Conservation (phyloP, 2,888 invertebrate species). For the Leptinotarsa juncta region DNA sequence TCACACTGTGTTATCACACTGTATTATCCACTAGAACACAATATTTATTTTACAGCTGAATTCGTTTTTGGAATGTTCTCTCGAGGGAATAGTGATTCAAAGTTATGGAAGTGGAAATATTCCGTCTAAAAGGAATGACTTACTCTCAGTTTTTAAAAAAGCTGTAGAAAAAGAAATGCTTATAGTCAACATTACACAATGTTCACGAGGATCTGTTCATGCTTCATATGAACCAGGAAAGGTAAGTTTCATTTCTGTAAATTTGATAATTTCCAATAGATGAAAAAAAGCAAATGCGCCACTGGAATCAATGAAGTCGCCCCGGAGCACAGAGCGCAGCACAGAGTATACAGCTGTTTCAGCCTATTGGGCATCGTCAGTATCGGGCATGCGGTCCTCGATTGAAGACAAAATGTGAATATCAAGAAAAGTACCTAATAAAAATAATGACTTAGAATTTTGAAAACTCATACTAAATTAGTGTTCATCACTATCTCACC, state of each 20-base stretch:
- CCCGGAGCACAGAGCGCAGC: no score
- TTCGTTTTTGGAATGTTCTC: conserved; percentile 79
- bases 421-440: no score
- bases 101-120: conserved; percentile 95
- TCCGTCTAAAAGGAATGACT: conserved; percentile 84
- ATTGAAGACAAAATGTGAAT: no score
- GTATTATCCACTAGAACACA: background rate
- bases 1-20: background rate
- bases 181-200: conserved; percentile 93
- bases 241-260: conserved; percentile 62
- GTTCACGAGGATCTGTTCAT: conserved; percentile 83
- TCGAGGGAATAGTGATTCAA: conserved; percentile 85
- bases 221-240: conserved; percentile 86
- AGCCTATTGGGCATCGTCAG: no score
- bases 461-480: no score
- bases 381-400: no score
- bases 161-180: conserved; percentile 85
- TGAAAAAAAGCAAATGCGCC: no score
- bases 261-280: no score
- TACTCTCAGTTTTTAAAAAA: conserved; percentile 76
- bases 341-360: no score
- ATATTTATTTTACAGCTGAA: conserved; percentile 64
- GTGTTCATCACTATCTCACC: no score
- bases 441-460: no score
- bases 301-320: no score